Base-by-base conservation (phyloP, 2,797 vertebrate species). In the Aldrovandia affinis region DNA sequence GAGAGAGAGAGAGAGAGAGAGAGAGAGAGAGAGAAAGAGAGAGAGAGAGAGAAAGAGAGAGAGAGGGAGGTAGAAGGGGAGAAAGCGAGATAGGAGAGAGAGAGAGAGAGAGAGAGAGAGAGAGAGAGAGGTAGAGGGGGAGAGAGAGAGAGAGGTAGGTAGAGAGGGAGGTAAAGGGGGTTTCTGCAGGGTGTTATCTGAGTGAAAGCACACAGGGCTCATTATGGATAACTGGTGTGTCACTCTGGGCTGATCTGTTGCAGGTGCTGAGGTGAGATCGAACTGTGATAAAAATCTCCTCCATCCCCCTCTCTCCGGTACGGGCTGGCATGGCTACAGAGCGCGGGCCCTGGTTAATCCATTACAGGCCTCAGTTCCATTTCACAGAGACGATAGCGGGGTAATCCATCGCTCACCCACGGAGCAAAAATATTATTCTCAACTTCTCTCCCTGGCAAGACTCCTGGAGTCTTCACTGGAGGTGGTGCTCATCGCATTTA, bases 221-320 rank as follows among this genome's bases (percentile, higher is more conserved):
- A 79, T 42, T 84, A 88, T 89, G 83, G 70, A 90, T 87, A 78
- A 39, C 55, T 85, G 57, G 77, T 75, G 84, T 87, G 88, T 89
- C 86, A 88, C 55, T 86, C 87, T 84, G 81, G 54, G 9, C 86
- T 84, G 83, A 59, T 88, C 83, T 87, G 85, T 85, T 39, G 77
- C 68, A 44, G 83, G 83, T 86, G 83, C 75, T 54, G 36, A 84
- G 84, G 30, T 33, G 36, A 86, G 85, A 89, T 90, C 85, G 84
- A 87, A 85, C 57, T 83, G 30, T 83, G 88, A 90, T 89, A 85
- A 88, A 83, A 84, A 88, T 89, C 84, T 33, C 54, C 30, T 80
- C n/a, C 80, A 52, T 36, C 65, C 65, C 65, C 65, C 65, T 65
- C 65, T 65, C 80, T 88, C 61, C 78, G 80, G 81, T 79, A 47